Percentiles rank a stretch among this genome's conserved stretches.
phyloP scores from a whole-genome alignment of 2,888 invertebrate species.

The Eupsilia transversa region DNA sequence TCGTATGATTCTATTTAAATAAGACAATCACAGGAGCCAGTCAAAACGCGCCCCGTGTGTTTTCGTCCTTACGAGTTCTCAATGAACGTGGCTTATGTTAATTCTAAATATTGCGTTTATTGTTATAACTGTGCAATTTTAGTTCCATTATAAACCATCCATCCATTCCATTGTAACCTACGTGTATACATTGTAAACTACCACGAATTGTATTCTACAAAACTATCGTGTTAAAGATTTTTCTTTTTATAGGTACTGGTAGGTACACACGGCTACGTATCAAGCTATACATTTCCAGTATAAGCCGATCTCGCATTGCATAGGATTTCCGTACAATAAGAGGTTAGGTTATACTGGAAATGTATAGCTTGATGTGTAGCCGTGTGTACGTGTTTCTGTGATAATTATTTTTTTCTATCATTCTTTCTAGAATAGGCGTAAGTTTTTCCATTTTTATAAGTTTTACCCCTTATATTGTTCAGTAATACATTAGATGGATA shows the following conservation, averaged over 20 bases:
- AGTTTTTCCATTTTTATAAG: not conserved
- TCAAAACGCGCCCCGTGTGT: conserved; percentile 67
- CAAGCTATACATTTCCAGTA: no score
- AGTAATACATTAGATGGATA: no score
- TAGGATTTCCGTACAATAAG: no score
- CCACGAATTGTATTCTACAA: conserved; percentile 13
- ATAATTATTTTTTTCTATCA: not conserved
- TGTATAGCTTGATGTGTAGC: no score
- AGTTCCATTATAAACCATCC: conserved; percentile 55
- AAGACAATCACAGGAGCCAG: conserved; percentile 47
- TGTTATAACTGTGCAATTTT: conserved; percentile 65
- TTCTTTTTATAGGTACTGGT: no score
- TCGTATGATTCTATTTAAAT: conserved; percentile 7
- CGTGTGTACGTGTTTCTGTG: not conserved
- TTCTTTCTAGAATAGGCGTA: not conserved
- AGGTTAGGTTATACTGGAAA: no score
- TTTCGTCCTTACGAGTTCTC: conserved; percentile 71
- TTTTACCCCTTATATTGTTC: not conserved
- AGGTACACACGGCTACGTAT: no score
- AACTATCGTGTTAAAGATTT: not conserved
- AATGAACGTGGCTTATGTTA: conserved; percentile 83
- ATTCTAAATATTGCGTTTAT: conserved; percentile 79
- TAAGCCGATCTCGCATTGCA: no score
- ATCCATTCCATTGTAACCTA: no score
- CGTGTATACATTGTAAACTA: no score